Evolutionary conservation across 2,797 vertebrate genomes (phyloP).

Genomic region (Acrossocheilus wenchowensis): DNA sequence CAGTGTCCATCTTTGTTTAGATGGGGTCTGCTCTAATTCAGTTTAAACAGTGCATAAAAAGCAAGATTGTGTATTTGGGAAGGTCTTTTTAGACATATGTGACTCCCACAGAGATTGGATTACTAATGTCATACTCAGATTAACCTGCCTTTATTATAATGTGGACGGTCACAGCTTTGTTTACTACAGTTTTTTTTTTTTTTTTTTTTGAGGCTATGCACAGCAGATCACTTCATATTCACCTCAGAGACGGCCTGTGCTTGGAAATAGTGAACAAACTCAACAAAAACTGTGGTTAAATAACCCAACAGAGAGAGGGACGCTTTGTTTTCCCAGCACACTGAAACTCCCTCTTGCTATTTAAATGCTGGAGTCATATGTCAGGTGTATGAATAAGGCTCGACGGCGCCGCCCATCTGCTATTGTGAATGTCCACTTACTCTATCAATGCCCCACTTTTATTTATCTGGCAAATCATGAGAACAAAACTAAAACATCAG

Average conservation of each 20-base stretch:
- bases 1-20: slow-evolving; percentile 20
- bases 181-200: background rate
- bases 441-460: slow-evolving; percentile 48
- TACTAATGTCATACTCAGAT: background rate
- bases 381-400: slow-evolving; percentile 69
- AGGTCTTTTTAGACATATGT: background rate
- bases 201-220: background rate
- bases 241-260: slow-evolving; percentile 4
- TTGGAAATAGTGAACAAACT: slow-evolving; percentile 17
- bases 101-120: slow-evolving; percentile 15
- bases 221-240: slow-evolving; percentile 11
- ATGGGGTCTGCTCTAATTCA: background rate
- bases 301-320: slow-evolving; percentile 27
- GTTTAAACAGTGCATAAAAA: slow-evolving; percentile 3
- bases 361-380: slow-evolving; percentile 70
- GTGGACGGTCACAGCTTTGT: background rate
- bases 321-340: slow-evolving; percentile 55
- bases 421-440: slow-evolving; percentile 53
- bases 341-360: slow-evolving; percentile 60
- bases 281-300: slow-evolving; percentile 34
- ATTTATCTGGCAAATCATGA: slow-evolving; percentile 39
- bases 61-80: background rate
- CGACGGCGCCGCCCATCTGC: slow-evolving; percentile 57
- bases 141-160: background rate
- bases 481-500: slow-evolving; percentile 15